phyloP scores from a whole-genome alignment of 2,797 vertebrate genomes.

The Tolypeutes matacus region DNA sequence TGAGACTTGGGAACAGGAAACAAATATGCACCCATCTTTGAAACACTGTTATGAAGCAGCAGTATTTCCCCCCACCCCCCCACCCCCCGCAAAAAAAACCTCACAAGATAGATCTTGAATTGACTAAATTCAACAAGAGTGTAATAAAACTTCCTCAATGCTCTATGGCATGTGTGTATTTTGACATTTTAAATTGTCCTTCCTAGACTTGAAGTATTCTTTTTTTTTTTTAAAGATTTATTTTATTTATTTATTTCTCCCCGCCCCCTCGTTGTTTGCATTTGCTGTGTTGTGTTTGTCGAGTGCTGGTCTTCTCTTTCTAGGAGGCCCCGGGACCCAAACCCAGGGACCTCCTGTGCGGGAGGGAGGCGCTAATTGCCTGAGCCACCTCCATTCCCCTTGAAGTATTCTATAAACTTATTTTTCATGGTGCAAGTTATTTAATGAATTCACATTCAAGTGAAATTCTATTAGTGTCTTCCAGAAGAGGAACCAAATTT shows the following conservation, averaged over 20 bases:
- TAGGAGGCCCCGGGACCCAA: too few relatives aligned
- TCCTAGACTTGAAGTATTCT: not conserved
- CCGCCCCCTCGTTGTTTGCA: too few relatives aligned
- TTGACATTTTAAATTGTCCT: not conserved
- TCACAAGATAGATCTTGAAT: not conserved
- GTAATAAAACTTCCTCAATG: not conserved
- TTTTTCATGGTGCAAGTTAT: not conserved
- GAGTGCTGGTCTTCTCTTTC: too few relatives aligned
- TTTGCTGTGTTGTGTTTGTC: too few relatives aligned
- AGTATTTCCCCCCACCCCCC: not conserved
- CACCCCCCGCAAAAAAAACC: not conserved
- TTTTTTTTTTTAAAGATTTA: too few relatives aligned
- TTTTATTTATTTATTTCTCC: too few relatives aligned
- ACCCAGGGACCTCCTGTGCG: too few relatives aligned
- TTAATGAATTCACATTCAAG: not conserved
- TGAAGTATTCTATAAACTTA: not conserved
- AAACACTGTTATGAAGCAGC: not conserved
- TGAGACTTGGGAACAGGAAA: not conserved
- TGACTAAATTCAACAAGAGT: not conserved
- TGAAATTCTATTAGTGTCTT: conserved; percentile 27
- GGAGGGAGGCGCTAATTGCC: too few relatives aligned
- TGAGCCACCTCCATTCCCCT: too few relatives aligned
- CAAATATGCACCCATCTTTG: not conserved
- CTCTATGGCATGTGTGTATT: not conserved
- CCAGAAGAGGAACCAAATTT: not conserved